Conservation (phyloP, 2,888 invertebrate species). For the Boloria euphrosyne region DNA sequence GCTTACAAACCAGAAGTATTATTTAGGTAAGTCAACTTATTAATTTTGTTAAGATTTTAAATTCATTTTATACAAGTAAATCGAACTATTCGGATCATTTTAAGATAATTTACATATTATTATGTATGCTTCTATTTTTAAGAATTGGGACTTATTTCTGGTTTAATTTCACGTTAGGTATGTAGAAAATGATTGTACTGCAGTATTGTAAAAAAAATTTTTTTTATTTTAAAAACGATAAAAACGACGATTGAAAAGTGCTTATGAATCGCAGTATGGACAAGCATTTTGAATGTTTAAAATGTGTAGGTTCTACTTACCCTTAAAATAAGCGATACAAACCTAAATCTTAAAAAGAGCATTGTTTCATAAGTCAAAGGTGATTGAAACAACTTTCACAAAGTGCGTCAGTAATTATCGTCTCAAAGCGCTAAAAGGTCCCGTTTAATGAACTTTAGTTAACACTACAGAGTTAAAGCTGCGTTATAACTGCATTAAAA, state of each 20-base stretch:
- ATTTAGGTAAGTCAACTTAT: constrained; percentile 67
- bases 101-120: too few relatives aligned
- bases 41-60: neutral
- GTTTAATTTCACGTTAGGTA: too few relatives aligned
- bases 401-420: constrained; percentile 47
- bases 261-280: too few relatives aligned
- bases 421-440: constrained; percentile 37
- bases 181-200: too few relatives aligned
- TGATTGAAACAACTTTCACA: constrained; percentile 50
- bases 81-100: too few relatives aligned
- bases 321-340: constrained; percentile 8
- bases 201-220: too few relatives aligned
- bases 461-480: constrained; percentile 10
- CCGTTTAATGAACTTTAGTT: constrained; percentile 35
- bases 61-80: neutral
- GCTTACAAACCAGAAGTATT: constrained; percentile 96
- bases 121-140: too few relatives aligned
- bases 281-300: too few relatives aligned
- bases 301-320: too few relatives aligned
- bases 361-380: constrained; percentile 37
- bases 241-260: too few relatives aligned
- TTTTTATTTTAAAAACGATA: too few relatives aligned
- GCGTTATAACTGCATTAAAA: constrained; percentile 32
- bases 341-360: constrained; percentile 22
- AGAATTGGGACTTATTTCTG: too few relatives aligned